Base-by-base conservation (phyloP, 2,113 vertebrate genomes). In the Pelmatolapia mariae region DNA sequence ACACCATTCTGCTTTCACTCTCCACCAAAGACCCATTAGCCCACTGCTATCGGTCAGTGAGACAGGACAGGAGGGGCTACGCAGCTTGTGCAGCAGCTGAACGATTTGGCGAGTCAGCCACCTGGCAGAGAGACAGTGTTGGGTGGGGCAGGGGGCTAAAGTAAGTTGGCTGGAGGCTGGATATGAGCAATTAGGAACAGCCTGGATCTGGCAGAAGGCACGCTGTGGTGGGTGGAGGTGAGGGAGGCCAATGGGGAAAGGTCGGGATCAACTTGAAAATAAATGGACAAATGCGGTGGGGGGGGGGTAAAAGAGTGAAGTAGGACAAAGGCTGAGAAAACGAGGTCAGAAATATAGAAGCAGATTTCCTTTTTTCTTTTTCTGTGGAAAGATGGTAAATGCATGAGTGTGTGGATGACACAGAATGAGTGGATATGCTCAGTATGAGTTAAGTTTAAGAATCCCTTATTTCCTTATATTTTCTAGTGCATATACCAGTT, bases 201-300 rank as follows among this genome's bases (percentile, higher is more conserved):
- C 71, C 85, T 89, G 84, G 54, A 86, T 82, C 45, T 89, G 88
- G 89, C 92, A 91, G 88, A 93, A 85, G 87, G 92, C 61, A 40
- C 5, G 1, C 29, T 5, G 22, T 47, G 29, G 24, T 8, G 63
- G 80, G 86, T 9, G 45, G 90, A n/a, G 61, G 61, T 43, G 52
- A 31, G 40, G 73, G 26, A 45, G 40, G 88, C 38, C 73, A 80
- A 71, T 7, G 80, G 56, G 82, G 83, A 87, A 47, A 85, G 33
- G 63, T 81, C 45, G 2, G 84, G 88, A 83, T 82, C 56, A 82
- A 78, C 80, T 71, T 13, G 7, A 52, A 83, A 84, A 82, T 68
- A 59, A 85, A 43, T 16, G 19, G 78, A 83, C 54, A 59, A 92
- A 92, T 88, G n/a, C 26, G 68, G 16, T 6, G 57, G 8, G n/a